Conservation (phyloP, 2,113 vertebrate genomes). For the Orthonyx spaldingii region DNA sequence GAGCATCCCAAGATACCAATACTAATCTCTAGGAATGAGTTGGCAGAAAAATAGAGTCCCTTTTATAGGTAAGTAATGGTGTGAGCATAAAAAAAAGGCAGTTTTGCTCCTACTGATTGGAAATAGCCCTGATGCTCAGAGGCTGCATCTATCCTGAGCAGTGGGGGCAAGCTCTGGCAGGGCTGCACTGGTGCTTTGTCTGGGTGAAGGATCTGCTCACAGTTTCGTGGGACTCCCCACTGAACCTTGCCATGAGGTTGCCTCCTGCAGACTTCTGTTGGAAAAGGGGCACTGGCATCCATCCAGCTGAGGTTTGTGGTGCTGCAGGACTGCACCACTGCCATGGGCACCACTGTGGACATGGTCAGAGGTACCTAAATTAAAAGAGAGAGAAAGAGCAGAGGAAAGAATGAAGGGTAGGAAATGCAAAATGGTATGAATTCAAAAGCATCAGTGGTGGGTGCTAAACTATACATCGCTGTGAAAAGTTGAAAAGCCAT, state of each 20-base stretch:
- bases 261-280: background rate
- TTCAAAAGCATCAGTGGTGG: background rate
- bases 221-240: rapidly evolving
- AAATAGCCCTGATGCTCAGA: background rate
- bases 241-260: background rate
- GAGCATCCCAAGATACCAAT: conserved; percentile 15
- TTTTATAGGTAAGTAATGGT: conserved; percentile 24
- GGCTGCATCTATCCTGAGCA: background rate
- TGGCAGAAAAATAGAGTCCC: conserved; percentile 22
- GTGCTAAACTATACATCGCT: background rate
- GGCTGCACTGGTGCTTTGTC: background rate
- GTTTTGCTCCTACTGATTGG: background rate
- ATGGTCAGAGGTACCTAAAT: background rate
- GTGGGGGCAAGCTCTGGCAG: background rate
- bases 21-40: conserved; percentile 23
- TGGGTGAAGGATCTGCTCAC: background rate
- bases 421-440: background rate
- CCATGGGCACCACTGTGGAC: background rate
- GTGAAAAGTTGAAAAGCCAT: background rate
- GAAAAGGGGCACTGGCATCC: background rate
- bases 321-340: background rate
- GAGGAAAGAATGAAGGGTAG: background rate
- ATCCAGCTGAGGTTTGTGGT: background rate
- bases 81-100: background rate
- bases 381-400: background rate